Evolutionary conservation across 2,888 invertebrate species (phyloP), one percentile per base, ranked within the genome.

Genomic region (Pollenia labialis): DNA sequence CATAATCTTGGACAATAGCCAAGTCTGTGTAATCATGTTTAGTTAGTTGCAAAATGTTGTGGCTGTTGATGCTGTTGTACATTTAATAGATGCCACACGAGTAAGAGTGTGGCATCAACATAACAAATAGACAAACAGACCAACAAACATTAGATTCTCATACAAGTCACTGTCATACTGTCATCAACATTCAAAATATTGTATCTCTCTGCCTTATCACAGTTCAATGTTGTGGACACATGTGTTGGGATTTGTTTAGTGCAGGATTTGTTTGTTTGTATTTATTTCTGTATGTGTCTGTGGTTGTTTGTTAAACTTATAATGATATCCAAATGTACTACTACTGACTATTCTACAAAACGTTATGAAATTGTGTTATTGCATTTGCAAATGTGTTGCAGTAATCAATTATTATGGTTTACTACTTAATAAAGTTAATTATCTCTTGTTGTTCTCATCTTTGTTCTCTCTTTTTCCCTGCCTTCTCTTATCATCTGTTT

Each of bases 1-100:
- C 81, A 88, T 64, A 64, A 84, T 75, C 81, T 84, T 83, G 83
- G 82, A 81, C 77, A 76, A 46, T 40, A 42, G 87, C 82, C 85
- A 85, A 85, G 68, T 60, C 62, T 23, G 48, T 71, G 75, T 81
- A 84, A 74, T 64, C 54, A 52, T 69, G 72, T 79, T 76, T 23
- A 71, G 60, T 68, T 46, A 14, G 68, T 52, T 74, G 56, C 54
- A 71, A 44, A 76, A 76, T 74, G 50, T 81, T 72, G 72, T 81
- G 54, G 72, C 60, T 69, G 42, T 58, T 56, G 58, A 56, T 46
- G 44, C 32, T 48, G 23, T 66, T 76, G 62, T 72, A 56, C 68
- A 76, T 81, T 76, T 80, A 77, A 62, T 76, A 54, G 42, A 32
- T 32, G 32, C 32, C 32, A 32, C 58, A 72, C 62, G 71, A 81